Base-by-base conservation (phyloP, 2,888 invertebrate species). In the Nebria salina region DNA sequence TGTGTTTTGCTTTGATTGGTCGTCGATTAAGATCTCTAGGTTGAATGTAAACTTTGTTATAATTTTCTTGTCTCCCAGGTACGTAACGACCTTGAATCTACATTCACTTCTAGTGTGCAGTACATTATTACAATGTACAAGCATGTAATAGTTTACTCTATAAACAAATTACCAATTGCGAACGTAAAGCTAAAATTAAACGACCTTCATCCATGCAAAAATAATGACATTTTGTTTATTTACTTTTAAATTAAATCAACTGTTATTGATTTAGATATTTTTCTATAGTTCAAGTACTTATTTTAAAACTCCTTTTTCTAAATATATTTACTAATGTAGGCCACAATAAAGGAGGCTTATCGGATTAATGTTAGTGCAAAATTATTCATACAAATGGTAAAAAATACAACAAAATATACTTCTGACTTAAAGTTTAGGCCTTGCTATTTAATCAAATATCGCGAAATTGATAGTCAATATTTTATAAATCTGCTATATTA, bases 1-100 rank as follows among this genome's bases (percentile, higher is more conserved):
- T 54, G 54, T 54, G 54, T 54, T 54, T 54, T 54, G 54, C 54
- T 54, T 54, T 54, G 54, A 54, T 54, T 54, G 54, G 54, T 54
- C 54, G 54, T 54, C 54, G 54, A 54, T 54, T 54, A 54, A 54
- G 54, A 54, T 54, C 54, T 54, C 54, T 54, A 54, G 54, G 54
- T 54, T 54, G 54, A 54, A 54, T 13, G 54, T 54, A 54, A 54
- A 54, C 54, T 54, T 54, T 54, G 54, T 54, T 54, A 54, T 54
- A 54, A 54, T 54, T 54, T 54, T 54, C 54, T 54, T 54, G 54
- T 54, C 54, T 54, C 54, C 13, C 54, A 54, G 54, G 54, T 54
- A 54, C 8, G 54, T 13, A 54, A 54, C 54, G 54, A 54, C 54
- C 54, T 54, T 54, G 54, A 13, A 8, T 54, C 13, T 54, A 54